These are phyloP conservation scores for Steinernema carpocapsae DNA, from an alignment of 2,888 invertebrate genomes.

Conservation along the genomic window DNA sequence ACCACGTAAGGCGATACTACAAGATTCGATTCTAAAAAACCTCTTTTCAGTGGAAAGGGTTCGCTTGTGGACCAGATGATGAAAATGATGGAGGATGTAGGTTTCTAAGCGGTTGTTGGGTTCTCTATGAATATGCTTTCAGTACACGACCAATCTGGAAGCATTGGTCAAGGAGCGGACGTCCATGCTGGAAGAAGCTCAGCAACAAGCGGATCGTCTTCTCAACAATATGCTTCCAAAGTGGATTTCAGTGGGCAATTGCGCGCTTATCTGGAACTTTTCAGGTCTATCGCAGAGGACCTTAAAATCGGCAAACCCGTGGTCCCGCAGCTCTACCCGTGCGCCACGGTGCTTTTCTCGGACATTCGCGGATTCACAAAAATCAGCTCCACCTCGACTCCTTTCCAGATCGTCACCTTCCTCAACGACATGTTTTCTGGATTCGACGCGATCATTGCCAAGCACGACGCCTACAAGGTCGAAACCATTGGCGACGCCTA, in stretches of 20 bases:
- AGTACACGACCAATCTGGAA: slow-evolving; percentile 66
- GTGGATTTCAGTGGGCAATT: slow-evolving; percentile 40
- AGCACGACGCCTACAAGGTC: slow-evolving; percentile 68
- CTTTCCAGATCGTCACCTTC: slow-evolving; percentile 67
- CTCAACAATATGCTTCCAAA: slow-evolving; percentile 67
- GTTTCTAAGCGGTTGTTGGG: slow-evolving; percentile 40
- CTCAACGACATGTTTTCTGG: slow-evolving; percentile 68
- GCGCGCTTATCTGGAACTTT: slow-evolving; percentile 36
- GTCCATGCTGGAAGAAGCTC: slow-evolving; percentile 66
- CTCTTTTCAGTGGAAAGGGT: slow-evolving; percentile 58
- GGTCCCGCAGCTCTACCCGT: slow-evolving; percentile 65
- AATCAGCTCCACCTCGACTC: slow-evolving; percentile 68
- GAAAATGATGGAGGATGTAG: slow-evolving; percentile 64
- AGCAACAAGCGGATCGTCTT: slow-evolving; percentile 66
- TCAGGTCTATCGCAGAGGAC: slow-evolving; percentile 66
- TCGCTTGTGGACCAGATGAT: slow-evolving; percentile 68
- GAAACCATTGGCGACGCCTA: slow-evolving; percentile 66
- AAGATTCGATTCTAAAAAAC: neutral
- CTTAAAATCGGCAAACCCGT: slow-evolving; percentile 66
- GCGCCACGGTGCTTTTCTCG: slow-evolving; percentile 66
- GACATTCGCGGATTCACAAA: slow-evolving; percentile 65
- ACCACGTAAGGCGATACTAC: slow-evolving; percentile 56
- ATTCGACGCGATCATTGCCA: slow-evolving; percentile 67
- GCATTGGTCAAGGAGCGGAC: slow-evolving; percentile 65
- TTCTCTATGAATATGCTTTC: neutral